These are phyloP conservation scores for Callipepla squamata DNA, from an alignment of 2,113 vertebrate species.

Conservation along the genomic window DNA sequence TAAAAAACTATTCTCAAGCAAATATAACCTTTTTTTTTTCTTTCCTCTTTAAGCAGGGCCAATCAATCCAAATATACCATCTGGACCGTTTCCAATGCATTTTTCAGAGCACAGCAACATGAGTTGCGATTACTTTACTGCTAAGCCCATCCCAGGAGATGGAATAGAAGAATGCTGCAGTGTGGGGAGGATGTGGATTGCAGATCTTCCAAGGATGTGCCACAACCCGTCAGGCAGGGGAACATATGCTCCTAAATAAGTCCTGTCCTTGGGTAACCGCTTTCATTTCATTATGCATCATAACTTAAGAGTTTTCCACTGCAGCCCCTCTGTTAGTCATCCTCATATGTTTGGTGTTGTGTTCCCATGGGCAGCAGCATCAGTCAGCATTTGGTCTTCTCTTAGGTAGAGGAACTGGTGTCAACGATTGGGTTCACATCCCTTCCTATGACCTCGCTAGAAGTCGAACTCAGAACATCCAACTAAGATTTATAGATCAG, in stretches of 20 bases:
- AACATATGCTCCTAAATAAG: rapidly evolving
- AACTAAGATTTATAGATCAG: background rate
- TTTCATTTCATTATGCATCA: background rate
- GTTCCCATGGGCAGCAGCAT: background rate
- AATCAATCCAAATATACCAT: background rate
- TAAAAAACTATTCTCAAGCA: background rate
- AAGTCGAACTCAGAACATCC: background rate
- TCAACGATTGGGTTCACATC: background rate
- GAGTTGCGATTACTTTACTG: constrained; percentile 8
- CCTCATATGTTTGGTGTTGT: rapidly evolving
- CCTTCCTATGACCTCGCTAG: background rate
- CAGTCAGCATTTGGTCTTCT: rapidly evolving
- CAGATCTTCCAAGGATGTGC: background rate
- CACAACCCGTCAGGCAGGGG: rapidly evolving
- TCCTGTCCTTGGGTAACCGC: background rate
- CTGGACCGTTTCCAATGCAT: background rate
- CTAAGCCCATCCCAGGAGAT: background rate
- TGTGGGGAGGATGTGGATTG: background rate
- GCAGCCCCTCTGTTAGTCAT: rapidly evolving
- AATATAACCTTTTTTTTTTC: background rate
- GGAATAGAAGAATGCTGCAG: background rate
- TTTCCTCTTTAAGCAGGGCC: background rate
- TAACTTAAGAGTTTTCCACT: background rate
- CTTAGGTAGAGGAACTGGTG: background rate
- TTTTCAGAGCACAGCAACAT: background rate